A percentile compares a stretch with the other conserved stretches of the same genome.
phyloP scores from a whole-genome alignment of 2,888 invertebrate genomes.

The Ectobius pallidus region DNA sequence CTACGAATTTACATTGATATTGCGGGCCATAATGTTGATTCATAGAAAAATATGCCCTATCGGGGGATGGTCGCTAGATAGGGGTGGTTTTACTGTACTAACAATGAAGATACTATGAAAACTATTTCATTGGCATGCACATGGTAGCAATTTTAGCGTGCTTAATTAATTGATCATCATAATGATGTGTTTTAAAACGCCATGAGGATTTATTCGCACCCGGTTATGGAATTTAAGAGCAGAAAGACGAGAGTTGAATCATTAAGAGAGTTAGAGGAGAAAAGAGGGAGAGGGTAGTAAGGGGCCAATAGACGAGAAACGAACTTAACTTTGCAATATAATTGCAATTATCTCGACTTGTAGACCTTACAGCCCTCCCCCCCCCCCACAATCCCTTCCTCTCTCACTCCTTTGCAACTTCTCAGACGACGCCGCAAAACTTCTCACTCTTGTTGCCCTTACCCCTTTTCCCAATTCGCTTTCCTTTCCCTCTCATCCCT shows the following conservation, averaged over 20 bases:
- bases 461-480: neutral
- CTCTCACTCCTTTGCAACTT: constrained; percentile 1
- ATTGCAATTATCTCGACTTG: constrained; percentile 25
- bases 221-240: neutral
- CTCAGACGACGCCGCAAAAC: constrained; percentile 23
- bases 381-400: neutral
- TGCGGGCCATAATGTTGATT: too few relatives aligned
- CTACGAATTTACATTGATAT: too few relatives aligned
- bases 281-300: neutral
- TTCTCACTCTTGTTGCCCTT: constrained; percentile 16
- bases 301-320: constrained; percentile 8
- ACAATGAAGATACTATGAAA: too few relatives aligned
- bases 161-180: neutral
- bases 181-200: neutral
- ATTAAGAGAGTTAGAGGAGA: constrained; percentile 15
- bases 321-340: constrained; percentile 29
- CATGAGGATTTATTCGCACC: neutral
- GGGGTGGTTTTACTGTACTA: too few relatives aligned
- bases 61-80: too few relatives aligned
- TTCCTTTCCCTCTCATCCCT: neutral
- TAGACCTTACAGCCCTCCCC: neutral
- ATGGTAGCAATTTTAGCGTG: neutral
- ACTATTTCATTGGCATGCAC: too few relatives aligned
- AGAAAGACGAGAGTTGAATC: constrained; percentile 10
- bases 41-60: too few relatives aligned